Evolutionary conservation across 2,888 invertebrate species (phyloP).

Genomic region (Orchesellides sinensis): DNA sequence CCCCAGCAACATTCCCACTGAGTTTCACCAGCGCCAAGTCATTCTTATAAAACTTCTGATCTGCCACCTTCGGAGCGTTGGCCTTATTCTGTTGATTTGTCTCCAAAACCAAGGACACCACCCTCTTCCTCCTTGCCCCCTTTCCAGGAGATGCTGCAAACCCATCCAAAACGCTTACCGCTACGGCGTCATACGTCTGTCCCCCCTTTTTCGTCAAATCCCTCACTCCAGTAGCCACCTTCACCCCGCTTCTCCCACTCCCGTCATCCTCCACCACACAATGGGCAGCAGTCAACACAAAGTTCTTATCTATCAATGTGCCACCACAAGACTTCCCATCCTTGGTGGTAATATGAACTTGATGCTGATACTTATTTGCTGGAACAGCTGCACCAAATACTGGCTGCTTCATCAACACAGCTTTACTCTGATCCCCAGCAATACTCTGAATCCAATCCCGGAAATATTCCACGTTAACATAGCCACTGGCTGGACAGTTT

Average conservation of each 20-base stretch:
- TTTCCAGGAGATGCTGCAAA: neutral
- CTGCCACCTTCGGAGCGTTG: neutral
- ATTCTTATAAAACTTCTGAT: neutral
- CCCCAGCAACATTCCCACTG: neutral
- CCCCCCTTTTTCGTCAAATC: neutral
- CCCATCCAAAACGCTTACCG: neutral
- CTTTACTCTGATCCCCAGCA: constrained; percentile 7
- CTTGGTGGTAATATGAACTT: neutral
- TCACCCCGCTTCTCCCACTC: neutral
- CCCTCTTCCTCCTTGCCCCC: neutral
- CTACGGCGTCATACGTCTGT: neutral
- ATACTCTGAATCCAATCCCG: constrained; percentile 8
- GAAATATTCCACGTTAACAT: neutral
- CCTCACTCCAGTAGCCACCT: neutral
- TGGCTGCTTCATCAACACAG: neutral
- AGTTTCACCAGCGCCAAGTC: neutral
- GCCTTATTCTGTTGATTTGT: no score
- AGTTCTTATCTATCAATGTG: neutral
- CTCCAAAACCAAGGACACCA: no score
- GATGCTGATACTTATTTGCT: neutral
- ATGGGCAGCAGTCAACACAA: constrained; percentile 1
- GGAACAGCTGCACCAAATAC: neutral
- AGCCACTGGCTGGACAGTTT: neutral
- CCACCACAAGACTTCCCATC: constrained; percentile 17
- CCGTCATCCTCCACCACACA: constrained; percentile 16